Percentiles rank a stretch among this genome's conserved stretches.
Evolutionary conservation across 2,113 vertebrate species (phyloP).

Genomic region (Gasterosteus aculeatus): DNA sequence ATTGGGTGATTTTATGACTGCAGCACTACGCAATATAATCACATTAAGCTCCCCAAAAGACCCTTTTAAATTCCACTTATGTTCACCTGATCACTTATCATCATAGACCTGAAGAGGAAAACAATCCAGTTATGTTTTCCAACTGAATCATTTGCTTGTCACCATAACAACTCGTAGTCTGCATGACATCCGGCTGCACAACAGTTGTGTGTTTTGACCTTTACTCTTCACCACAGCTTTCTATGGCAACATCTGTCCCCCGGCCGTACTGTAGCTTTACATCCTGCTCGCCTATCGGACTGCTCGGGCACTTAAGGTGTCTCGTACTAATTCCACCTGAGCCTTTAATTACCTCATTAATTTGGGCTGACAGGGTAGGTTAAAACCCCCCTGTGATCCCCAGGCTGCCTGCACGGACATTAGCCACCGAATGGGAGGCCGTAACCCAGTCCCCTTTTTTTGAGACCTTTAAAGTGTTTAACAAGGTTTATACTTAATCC

Average conservation of each 20-base stretch:
- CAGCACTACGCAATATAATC: conserved; percentile 61
- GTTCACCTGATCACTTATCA: conserved; percentile 45
- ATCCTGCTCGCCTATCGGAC: conserved; percentile 47
- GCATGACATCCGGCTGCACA: conserved; percentile 1
- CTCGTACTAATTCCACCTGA: conserved; percentile 79
- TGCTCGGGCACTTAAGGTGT: conserved; percentile 76
- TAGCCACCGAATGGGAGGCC: conserved; percentile 65
- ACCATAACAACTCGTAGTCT: conserved; percentile 1
- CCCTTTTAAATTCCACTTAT: conserved; percentile 56
- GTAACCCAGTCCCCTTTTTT: conserved; percentile 54
- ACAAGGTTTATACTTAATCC: conserved; percentile 69
- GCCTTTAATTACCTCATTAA: conserved; percentile 82
- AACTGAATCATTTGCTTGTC: not conserved
- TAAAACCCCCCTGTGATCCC: conserved; percentile 78
- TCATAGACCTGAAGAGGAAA: conserved; percentile 30
- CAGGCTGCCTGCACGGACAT: conserved; percentile 64
- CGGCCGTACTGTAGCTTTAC: conserved; percentile 43
- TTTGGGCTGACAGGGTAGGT: conserved; percentile 81
- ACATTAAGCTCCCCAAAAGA: conserved; percentile 59
- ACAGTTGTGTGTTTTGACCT: conserved; percentile 45
- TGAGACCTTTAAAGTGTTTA: conserved; percentile 68
- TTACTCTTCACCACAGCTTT: conserved; percentile 16
- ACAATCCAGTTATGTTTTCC: conserved; percentile 36
- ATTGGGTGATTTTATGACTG: conserved; percentile 67
- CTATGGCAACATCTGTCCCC: conserved; percentile 44